Base-by-base conservation (phyloP, 2,113 vertebrate species). In the Oncorhynchus nerka region DNA sequence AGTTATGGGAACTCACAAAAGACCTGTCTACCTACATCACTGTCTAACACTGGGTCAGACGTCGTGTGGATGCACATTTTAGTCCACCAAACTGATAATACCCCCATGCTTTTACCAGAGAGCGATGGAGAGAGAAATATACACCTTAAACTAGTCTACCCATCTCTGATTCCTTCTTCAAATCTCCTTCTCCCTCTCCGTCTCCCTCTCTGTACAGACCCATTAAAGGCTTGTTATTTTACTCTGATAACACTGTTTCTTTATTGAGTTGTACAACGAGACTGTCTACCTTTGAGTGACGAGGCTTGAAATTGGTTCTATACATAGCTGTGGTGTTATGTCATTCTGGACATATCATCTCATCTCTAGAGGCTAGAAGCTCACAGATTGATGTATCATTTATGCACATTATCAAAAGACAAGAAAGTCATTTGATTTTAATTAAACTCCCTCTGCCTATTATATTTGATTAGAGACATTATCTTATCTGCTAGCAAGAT, bases 401-500 rank as follows among this genome's bases (percentile, higher is more conserved):
- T 68, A 79, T 24, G 68, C 79, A 79, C 85, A 82, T 80, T 85
- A 88, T 87, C 84, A 85, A 79, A 83, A 82, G 73, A 82, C 39
- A 62, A 74, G 82, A 78, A 73, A 77, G 82, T 87, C 83, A 90
- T 91, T 86, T 45, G 39, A 45, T 45, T 45, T 83, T 80, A 90
- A 89, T 76, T 76, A 83, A 87, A 84, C 83, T 79, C 84, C 73
- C 55, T 74, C 71, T 78, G 66, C 79, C 75, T 78, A 81, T 73
- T 80, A 81, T 82, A 87, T 88, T 90, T 79, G 81, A 88, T 88
- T 85, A 89, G 59, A 22, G 64, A 28, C 19, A 87, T 88, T 26
- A 20, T 82, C 83, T 86, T 88, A 82, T 88, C 86, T 88, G 83
- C 78, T 80, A 89, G 85, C 74, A 79, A 89, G 85, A 86, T 84